Evolutionary conservation across 2,113 vertebrate species (phyloP).

Genomic region (Furnarius figulus): DNA sequence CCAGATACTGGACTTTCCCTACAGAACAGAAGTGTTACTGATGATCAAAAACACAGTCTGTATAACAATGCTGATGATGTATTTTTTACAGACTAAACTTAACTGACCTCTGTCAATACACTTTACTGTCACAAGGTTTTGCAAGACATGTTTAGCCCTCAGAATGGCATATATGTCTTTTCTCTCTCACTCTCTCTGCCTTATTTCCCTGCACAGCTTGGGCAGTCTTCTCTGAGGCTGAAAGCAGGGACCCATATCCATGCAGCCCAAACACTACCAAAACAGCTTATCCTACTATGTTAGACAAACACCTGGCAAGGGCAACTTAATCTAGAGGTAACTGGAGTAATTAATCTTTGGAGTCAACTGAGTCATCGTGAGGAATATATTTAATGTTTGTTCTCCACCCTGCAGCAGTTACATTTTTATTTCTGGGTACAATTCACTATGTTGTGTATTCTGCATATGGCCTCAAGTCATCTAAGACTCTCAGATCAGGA

Average conservation of each 20-base stretch:
- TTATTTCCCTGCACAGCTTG: neutral
- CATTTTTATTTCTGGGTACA: conserved; percentile 16
- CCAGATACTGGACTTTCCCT: neutral
- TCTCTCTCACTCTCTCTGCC: neutral
- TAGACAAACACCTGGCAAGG: neutral
- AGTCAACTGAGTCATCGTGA: neutral
- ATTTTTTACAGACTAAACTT: conserved; percentile 8
- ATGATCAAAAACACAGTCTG: neutral
- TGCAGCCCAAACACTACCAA: neutral
- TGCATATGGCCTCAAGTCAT: conserved; percentile 3
- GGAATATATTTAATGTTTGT: neutral
- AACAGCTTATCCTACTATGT: neutral
- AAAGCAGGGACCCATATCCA: neutral
- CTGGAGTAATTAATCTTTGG: neutral
- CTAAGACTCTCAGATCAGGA: neutral
- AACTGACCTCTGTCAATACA: conserved; percentile 20
- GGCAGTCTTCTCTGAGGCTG: neutral
- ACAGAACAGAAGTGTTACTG: neutral
- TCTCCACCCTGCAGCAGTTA: conserved; percentile 1
- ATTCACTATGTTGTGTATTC: conserved; percentile 7
- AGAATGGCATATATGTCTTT: neutral
- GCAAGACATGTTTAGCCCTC: neutral
- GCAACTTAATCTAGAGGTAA: neutral
- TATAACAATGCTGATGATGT: neutral
- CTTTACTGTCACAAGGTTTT: neutral